Base-by-base conservation (phyloP, 2,888 invertebrate genomes). In the Dryobota labecula region DNA sequence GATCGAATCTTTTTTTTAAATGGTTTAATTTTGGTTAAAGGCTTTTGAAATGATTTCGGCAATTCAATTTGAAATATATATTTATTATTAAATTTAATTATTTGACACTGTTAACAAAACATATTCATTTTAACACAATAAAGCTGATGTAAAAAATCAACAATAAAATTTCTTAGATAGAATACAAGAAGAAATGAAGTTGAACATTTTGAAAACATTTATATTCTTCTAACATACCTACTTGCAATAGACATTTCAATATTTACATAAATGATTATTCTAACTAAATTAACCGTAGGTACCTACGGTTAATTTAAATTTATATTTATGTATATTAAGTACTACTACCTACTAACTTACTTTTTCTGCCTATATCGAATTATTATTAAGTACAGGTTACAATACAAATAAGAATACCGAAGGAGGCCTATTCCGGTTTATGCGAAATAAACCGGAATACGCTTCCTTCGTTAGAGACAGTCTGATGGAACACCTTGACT, bases 31-130 rank as follows among this genome's bases (percentile, higher is more conserved):
- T 20, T 49, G 1, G 7, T 45, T 20, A 3, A 62, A 33, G 33
- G 7, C 20, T 49, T 11, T 24, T 33, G 4, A 53, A 76, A 60
- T 60, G 0, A 63, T 24, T n/a, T 7, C 2, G 15, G 2, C 30
- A 54, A 41, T 73, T 43, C 2, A 33, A 27, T 45, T 60, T 49
- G 2, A 45, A 66, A 61, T 51, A 49, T 56, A 80, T 9, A 41
- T 80, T 63, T 66, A 80, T 63, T 65, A 74, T 51, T 61, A 49
- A 5, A 24, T 30, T 53, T 47, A n/a, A 41, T 36, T 7, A 70
- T 81, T 64, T 76, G 24, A 54, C 38, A 82, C 15, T 36, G 24
- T 61, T 54, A 76, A 76, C 66, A 76, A 60, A 58, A 64, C 24
- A 51, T 41, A 18, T 43, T 41, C 41, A 41, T 15, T 41, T 18